Evolutionary conservation across 30 jellyfish, hydroid and myxozoan genomes (phyloP).

Genomic region (Cassiopea andromeda): DNA sequence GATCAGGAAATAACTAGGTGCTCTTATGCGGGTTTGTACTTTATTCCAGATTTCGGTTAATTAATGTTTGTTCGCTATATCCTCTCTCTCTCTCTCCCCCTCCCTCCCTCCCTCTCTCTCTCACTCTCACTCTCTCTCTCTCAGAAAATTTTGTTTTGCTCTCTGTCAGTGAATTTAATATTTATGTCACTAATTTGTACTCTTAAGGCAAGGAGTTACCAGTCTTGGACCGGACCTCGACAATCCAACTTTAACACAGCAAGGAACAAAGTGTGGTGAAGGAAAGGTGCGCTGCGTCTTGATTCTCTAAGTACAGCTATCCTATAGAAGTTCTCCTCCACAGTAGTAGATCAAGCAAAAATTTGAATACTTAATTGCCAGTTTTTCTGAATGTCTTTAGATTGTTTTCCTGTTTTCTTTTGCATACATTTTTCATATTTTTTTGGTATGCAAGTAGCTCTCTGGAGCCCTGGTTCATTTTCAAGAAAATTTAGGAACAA

Average conservation of each 20-base stretch:
- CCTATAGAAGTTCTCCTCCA: not conserved
- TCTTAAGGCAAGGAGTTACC: constrained; percentile 50
- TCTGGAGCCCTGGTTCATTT: too few relatives aligned
- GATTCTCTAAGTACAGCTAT: not conserved
- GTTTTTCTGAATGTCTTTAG: too few relatives aligned
- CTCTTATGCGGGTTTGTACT: too few relatives aligned
- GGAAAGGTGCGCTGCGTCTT: constrained; percentile 56
- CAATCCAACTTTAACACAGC: constrained; percentile 88
- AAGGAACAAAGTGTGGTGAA: constrained; percentile 94
- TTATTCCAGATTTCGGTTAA: too few relatives aligned
- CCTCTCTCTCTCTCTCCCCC: too few relatives aligned
- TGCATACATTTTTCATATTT: too few relatives aligned
- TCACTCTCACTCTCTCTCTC: not conserved
- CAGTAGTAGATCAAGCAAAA: not conserved
- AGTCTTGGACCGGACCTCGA: constrained; percentile 87
- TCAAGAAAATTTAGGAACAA: too few relatives aligned
- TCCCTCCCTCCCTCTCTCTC: not conserved
- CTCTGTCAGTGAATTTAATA: not conserved
- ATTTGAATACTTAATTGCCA: too few relatives aligned
- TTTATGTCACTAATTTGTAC: not conserved
- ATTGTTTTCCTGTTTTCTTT: too few relatives aligned
- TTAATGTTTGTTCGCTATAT: too few relatives aligned
- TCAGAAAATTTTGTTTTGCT: not conserved
- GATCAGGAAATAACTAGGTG: too few relatives aligned
- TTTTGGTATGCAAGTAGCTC: too few relatives aligned